Conservation (phyloP, 2,113 vertebrate species). For the Apeltes quadracus region DNA sequence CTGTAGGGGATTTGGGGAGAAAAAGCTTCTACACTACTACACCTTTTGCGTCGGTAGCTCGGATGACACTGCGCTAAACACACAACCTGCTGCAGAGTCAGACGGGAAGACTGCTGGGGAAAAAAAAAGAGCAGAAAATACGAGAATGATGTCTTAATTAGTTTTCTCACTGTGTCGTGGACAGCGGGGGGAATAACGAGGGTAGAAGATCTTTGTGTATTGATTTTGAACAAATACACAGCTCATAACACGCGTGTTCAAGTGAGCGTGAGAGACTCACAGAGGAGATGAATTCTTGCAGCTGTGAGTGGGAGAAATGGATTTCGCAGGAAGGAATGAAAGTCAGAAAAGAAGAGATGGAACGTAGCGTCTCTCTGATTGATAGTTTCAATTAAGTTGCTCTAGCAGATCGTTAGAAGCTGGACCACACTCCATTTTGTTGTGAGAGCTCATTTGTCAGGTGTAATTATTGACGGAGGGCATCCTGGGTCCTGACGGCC, state of each 20-base stretch:
- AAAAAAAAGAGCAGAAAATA: constrained; percentile 14
- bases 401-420: constrained; percentile 67
- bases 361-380: constrained; percentile 66
- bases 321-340: constrained; percentile 45
- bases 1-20: constrained; percentile 12
- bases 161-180: constrained; percentile 42
- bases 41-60: constrained; percentile 28
- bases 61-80: constrained; percentile 29
- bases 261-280: constrained; percentile 51
- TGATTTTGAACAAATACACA: constrained; percentile 41
- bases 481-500: constrained; percentile 50
- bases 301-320: constrained; percentile 43
- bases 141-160: constrained; percentile 54
- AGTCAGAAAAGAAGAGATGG: constrained; percentile 51
- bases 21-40: constrained; percentile 7
- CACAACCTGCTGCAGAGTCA: constrained; percentile 37
- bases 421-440: constrained; percentile 72
- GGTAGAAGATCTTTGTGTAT: constrained; percentile 51
- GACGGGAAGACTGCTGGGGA: constrained; percentile 2
- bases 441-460: constrained; percentile 73
- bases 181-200: constrained; percentile 35
- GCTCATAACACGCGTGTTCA: constrained; percentile 51
- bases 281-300: constrained; percentile 36
- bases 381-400: constrained; percentile 79
- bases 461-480: constrained; percentile 66